phyloP scores from a whole-genome alignment of 2,888 invertebrate genomes.

The Dimorphilus gyrociliatus region DNA sequence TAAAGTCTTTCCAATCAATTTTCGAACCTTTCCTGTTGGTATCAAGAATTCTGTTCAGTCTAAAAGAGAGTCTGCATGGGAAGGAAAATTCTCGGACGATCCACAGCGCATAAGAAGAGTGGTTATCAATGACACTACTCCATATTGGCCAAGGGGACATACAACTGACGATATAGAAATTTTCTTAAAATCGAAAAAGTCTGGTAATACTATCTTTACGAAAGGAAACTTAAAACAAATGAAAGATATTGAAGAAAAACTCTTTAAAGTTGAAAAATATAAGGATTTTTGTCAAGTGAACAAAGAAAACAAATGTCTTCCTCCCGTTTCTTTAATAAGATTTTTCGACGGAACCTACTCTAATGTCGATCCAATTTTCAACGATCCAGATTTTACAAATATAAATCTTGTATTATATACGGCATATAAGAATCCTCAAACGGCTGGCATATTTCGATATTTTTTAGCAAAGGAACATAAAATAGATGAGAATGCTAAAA shows the following conservation, averaged over 20 bases:
- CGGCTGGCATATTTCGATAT: slow-evolving; percentile 6
- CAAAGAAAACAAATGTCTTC: slow-evolving; percentile 3
- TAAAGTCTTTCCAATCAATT: slow-evolving; percentile 8
- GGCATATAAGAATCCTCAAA: slow-evolving; percentile 7
- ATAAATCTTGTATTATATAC: slow-evolving; percentile 8
- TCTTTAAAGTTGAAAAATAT: slow-evolving; percentile 6
- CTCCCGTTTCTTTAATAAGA: slow-evolving; percentile 9
- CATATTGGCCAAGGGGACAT: slow-evolving; percentile 4
- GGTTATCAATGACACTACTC: slow-evolving; percentile 3
- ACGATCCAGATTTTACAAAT: slow-evolving; percentile 12
- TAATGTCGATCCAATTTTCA: slow-evolving; percentile 7
- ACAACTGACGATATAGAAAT: slow-evolving; percentile 4
- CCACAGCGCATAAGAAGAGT: slow-evolving; percentile 2
- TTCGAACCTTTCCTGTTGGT: slow-evolving; percentile 7
- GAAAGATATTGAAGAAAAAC: slow-evolving; percentile 5
- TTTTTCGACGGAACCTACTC: slow-evolving; percentile 12
- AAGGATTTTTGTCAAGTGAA: slow-evolving; percentile 7
- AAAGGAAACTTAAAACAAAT: slow-evolving; percentile 6
- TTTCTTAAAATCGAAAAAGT: slow-evolving; percentile 3
- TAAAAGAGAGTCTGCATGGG: slow-evolving; percentile 8
- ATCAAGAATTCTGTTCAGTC: slow-evolving; percentile 4
- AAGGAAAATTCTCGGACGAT: slow-evolving; percentile 3
- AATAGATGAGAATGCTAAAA: slow-evolving; percentile 2
- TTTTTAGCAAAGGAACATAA: slow-evolving; percentile 9
- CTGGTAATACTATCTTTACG: slow-evolving; percentile 8